Base-by-base conservation (phyloP, 2,888 invertebrate species). In the Lepidochrysops patricia region DNA sequence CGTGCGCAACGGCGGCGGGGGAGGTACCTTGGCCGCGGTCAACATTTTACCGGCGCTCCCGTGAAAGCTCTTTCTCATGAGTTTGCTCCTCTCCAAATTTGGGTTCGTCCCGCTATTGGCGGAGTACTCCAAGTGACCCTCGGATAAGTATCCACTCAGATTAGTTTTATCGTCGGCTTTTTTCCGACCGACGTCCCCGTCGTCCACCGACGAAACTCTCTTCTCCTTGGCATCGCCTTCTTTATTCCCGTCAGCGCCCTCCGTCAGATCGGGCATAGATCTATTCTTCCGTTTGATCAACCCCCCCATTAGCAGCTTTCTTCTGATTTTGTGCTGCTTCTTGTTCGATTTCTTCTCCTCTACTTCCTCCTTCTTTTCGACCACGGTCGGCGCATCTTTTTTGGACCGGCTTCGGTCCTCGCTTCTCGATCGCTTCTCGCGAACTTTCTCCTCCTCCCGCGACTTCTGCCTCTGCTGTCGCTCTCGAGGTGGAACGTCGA, bases 201-300 rank as follows among this genome's bases (percentile, higher is more conserved):
- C 96, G 74, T 95, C 96, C n/a, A 94, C 92, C 0, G 93, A 92
- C 15, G 84, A 84, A 54, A 78, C 83, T 15, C 79, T 89, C 73
- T 80, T 88, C 61, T 78, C 90, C 68, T 79, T 84, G 60, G 68
- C 81, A 65, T 76, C 72, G 7, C 84, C 72, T 57, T 88, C 82
- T 49, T 70, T 77, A 57, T 89, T 90, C 7, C 84, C 92, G 66
- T 91, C 91, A 57, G 93, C 94, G 0, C 94, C 94, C 77, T 97
- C 97, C 0, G 97, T 94, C 57, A 97, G 86, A 84, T 97, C 97
- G 0, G 97, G 97, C 96, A 97, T 96, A 60, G 96, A 96, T 66
- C 97, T 90, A 75, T 97, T 97, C 77, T 97, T 97, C 29, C 97
- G 90, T 63, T 95, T 91, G 58, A 97, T 96, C 58, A 97, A 84